phyloP scores from a whole-genome alignment of 1,140 invertebrate genomes.

The Plutomurus gul region DNA sequence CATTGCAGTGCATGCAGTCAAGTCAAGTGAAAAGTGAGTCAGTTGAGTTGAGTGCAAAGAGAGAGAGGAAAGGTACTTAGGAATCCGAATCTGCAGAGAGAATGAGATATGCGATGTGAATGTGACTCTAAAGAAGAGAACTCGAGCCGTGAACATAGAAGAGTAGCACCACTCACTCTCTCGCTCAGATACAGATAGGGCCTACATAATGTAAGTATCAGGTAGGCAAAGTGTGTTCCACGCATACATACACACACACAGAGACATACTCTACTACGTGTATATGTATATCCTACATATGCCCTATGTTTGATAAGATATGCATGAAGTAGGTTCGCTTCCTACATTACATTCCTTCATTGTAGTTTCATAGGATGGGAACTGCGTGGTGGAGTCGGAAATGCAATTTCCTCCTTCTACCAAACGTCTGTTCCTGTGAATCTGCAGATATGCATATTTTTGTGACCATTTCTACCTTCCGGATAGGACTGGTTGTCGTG shows the following conservation, averaged over 20 bases:
- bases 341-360: too few species aligned
- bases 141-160: neutral
- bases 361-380: neutral
- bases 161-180: too few species aligned
- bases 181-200: too few species aligned
- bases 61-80: neutral
- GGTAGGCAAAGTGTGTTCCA: too few species aligned
- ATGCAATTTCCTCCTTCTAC: conserved; percentile 32
- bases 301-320: too few species aligned
- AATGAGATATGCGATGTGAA: neutral
- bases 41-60: neutral
- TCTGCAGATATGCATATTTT: conserved; percentile 35
- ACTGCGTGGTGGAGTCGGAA: conserved; percentile 15
- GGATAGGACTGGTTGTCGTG: conserved; percentile 6
- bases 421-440: conserved; percentile 19
- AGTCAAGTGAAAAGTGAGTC: neutral
- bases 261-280: too few species aligned
- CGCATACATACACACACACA: too few species aligned
- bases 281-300: too few species aligned
- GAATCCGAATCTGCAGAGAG: neutral
- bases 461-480: conserved; percentile 21
- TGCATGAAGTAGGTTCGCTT: too few species aligned
- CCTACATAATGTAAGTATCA: too few species aligned
- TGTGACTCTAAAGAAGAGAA: neutral
- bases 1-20: neutral